Percentiles rank a stretch among this genome's conserved stretches.
Evolutionary conservation across 1,140 invertebrate species (phyloP).

Genomic region (Ceratina australensis): DNA sequence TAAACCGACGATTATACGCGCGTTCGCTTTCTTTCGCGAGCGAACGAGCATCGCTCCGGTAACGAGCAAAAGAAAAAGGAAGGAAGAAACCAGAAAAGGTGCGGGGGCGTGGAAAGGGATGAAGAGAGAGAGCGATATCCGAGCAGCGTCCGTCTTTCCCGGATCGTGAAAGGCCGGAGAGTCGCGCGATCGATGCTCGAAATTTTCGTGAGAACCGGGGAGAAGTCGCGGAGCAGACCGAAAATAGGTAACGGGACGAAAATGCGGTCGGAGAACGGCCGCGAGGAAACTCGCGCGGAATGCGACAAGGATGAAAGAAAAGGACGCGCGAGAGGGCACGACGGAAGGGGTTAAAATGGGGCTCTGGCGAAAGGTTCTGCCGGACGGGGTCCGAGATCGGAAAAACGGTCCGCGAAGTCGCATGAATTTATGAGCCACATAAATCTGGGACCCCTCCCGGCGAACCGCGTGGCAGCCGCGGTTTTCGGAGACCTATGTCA

Average conservation of each 20-base stretch:
- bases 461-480: constrained; percentile 47
- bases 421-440: constrained; percentile 77
- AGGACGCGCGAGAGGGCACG: background rate
- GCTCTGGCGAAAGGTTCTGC: constrained; percentile 35
- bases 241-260: constrained; percentile 42
- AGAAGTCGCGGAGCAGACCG: constrained; percentile 15
- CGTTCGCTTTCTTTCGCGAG: constrained; percentile 40
- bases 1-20: constrained; percentile 41
- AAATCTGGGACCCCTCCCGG: constrained; percentile 66
- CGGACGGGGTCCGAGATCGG: constrained; percentile 66
- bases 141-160: background rate
- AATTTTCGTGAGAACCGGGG: constrained; percentile 36
- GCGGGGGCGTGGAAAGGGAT: background rate
- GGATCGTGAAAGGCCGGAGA: background rate
- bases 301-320: constrained; percentile 43
- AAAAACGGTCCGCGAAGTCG: constrained; percentile 73
- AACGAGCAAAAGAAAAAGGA: constrained; percentile 3
- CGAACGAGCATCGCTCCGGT: constrained; percentile 2
- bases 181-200: constrained; percentile 29
- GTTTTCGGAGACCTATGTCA: constrained; percentile 60
- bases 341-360: constrained; percentile 50
- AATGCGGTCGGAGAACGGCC: constrained; percentile 31
- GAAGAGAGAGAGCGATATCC: background rate
- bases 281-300: constrained; percentile 27
- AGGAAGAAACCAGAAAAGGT: background rate